These are phyloP conservation scores for Drosophila kanapiae DNA, from an alignment of 1,140 invertebrate genomes.

Conservation along the genomic window DNA sequence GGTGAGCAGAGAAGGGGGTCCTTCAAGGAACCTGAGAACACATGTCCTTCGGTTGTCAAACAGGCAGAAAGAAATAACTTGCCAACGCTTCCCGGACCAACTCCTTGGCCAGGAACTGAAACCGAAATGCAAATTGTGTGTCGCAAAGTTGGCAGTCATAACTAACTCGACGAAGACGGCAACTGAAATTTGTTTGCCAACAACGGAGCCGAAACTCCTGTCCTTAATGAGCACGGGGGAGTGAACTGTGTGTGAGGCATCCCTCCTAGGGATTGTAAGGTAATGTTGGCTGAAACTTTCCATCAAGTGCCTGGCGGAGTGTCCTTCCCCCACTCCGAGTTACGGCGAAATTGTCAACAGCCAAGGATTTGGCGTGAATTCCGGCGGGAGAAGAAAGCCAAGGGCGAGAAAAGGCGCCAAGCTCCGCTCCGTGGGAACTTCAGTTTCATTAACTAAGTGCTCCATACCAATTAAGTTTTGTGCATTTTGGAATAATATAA, in stretches of 20 bases:
- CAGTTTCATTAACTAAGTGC: conserved; percentile 84
- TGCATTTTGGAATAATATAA: conserved; percentile 84
- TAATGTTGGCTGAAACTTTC: conserved; percentile 67
- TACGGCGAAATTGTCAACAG: conserved; percentile 46
- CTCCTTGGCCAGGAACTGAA: conserved; percentile 13
- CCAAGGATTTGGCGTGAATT: conserved; percentile 35
- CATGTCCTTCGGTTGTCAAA: conserved; percentile 50
- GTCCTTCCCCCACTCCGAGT: conserved; percentile 8
- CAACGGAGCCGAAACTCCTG: conserved; percentile 42
- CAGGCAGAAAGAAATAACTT: conserved; percentile 70
- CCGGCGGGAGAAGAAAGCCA: neutral
- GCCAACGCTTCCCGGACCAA: conserved; percentile 49
- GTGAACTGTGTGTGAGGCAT: conserved; percentile 5
- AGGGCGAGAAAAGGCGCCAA: neutral
- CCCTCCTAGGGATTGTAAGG: conserved; percentile 44
- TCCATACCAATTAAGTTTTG: conserved; percentile 78
- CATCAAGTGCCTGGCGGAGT: conserved; percentile 45
- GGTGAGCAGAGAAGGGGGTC: neutral
- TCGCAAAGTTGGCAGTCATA: conserved; percentile 64
- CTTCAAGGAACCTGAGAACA: conserved; percentile 38
- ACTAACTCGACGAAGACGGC: conserved; percentile 64
- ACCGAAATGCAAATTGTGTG: conserved; percentile 70
- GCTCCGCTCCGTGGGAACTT: conserved; percentile 37
- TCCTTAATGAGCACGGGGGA: conserved; percentile 55
- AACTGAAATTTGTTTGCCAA: conserved; percentile 76